A percentile compares a stretch with the other conserved stretches of the same genome.
Conservation (phyloP, 2,113 vertebrate genomes). For the Sitta europaea region DNA sequence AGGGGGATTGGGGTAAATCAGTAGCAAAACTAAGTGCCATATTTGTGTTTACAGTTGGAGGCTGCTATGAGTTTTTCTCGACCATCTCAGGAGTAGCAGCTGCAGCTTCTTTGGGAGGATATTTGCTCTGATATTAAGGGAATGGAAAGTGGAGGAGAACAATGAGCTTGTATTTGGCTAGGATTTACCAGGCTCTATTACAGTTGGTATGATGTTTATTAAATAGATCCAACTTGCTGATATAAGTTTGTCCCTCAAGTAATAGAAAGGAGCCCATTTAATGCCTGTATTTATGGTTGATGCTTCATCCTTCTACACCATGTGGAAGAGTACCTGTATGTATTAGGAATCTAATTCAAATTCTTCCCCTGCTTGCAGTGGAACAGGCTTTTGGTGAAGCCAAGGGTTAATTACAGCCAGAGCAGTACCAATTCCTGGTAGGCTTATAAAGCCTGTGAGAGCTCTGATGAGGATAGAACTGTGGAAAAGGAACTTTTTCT, state of each 20-base stretch:
- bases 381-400: background rate
- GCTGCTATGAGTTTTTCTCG: background rate
- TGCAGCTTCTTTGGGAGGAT: conserved; percentile 15
- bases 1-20: background rate
- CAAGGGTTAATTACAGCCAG: background rate
- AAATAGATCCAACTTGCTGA: background rate
- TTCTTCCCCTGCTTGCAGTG: background rate
- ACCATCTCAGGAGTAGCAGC: conserved; percentile 1
- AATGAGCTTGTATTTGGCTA: conserved; percentile 3
- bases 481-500: background rate
- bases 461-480: background rate
- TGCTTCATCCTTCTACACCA: background rate
- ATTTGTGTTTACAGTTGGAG: background rate
- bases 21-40: background rate
- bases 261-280: conserved; percentile 24
- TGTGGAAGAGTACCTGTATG: background rate
- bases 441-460: background rate
- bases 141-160: background rate
- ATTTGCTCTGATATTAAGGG: conserved; percentile 30
- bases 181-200: conserved; percentile 27
- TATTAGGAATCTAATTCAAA: background rate
- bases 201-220: background rate
- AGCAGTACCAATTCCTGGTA: background rate
- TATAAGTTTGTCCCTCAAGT: conserved; percentile 6
- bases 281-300: conserved; percentile 18